These are phyloP conservation scores for Pristionchus maxplancki DNA, from an alignment of 2,888 invertebrate species.

Conservation along the genomic window DNA sequence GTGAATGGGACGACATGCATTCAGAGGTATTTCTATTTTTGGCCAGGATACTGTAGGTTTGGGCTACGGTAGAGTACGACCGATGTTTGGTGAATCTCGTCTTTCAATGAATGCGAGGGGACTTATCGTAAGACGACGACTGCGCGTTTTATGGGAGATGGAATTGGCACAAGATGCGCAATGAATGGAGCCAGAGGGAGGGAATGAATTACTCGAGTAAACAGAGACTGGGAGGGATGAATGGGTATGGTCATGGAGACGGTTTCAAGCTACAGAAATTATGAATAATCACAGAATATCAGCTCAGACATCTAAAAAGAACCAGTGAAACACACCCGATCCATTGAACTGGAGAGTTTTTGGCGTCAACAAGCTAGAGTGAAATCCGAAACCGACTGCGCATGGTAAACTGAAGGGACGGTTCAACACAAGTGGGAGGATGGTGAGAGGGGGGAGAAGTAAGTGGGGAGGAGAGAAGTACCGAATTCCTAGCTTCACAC, in stretches of 20 bases:
- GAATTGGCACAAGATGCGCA: background rate
- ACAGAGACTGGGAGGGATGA: background rate
- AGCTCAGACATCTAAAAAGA: background rate
- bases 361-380: background rate
- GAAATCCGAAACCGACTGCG: constrained; percentile 29
- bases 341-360: background rate
- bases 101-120: background rate
- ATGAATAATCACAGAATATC: background rate
- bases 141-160: constrained; percentile 3
- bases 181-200: background rate
- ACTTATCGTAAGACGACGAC: constrained; percentile 22
- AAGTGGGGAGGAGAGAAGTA: constrained; percentile 19
- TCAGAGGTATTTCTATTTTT: background rate
- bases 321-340: background rate
- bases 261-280: background rate
- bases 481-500: background rate
- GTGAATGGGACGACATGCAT: background rate
- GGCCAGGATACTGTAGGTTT: background rate
- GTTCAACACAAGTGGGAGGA: background rate
- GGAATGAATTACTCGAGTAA: constrained; percentile 30
- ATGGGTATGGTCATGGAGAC: background rate
- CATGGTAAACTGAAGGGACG: constrained; percentile 30
- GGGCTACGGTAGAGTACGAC: background rate
- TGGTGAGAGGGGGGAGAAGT: background rate
- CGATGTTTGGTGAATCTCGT: background rate